phyloP scores from a whole-genome alignment of 2,113 vertebrate species.

The Aleadryas rufinucha region DNA sequence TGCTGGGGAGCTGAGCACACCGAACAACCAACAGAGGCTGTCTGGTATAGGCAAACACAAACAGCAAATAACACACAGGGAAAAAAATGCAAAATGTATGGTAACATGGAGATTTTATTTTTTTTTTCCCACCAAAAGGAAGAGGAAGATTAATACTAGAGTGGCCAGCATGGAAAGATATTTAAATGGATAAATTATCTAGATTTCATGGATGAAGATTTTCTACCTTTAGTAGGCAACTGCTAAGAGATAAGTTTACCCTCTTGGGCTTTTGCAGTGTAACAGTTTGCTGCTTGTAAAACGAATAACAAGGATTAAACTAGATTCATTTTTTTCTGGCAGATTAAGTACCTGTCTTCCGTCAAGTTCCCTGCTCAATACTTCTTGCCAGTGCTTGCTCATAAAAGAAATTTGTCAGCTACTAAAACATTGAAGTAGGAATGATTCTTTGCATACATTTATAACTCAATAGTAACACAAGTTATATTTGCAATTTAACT shows the following conservation, averaged over 20 bases:
- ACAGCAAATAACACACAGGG: not conserved
- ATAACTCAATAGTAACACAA: not conserved
- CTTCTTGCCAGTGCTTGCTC: not conserved
- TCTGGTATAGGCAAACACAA: not conserved
- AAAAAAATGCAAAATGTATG: not conserved
- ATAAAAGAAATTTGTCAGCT: not conserved
- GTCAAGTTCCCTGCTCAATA: not conserved
- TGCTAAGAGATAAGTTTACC: not conserved
- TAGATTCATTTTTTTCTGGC: conserved; percentile 6
- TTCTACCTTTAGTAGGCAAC: not conserved
- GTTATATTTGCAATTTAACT: not conserved
- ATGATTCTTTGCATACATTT: not conserved
- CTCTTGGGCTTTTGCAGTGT: not conserved
- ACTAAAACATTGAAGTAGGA: not conserved
- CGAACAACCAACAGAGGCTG: not conserved
- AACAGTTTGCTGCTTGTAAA: not conserved
- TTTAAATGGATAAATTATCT: not conserved
- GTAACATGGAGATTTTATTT: not conserved
- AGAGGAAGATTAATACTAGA: not conserved
- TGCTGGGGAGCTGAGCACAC: not conserved
- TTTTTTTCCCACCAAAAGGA: not conserved
- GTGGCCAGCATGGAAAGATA: not conserved
- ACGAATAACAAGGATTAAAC: conserved; percentile 12
- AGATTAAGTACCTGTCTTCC: conserved; percentile 7
- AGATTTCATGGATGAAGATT: not conserved